Evolutionary conservation across 2,888 invertebrate species (phyloP), one percentile per base, ranked within the genome.

Genomic region (Leucoma salicis): DNA sequence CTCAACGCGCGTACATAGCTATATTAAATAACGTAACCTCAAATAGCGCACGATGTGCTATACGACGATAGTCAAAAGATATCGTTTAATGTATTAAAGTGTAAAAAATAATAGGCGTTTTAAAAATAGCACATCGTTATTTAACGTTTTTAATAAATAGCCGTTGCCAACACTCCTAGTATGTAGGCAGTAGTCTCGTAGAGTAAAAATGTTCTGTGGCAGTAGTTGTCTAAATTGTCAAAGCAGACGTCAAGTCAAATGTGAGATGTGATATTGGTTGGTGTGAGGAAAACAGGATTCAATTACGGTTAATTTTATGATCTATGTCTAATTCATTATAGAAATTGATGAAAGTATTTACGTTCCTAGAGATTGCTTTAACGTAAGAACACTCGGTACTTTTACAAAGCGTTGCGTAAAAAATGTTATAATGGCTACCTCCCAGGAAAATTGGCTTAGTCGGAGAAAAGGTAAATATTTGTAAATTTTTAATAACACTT

Each of bases 401-500:
- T 53, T 46, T 38, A 39, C 32, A 39, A 42, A 47, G 42, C 49
- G 42, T 51, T 61, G 56, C 54, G 47, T 60, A 63, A 65, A 82
- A 76, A 71, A 85, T 84, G 83, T 70, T 78, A 75, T 82, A 78
- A 89, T 89, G 89, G 88, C 88, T 68, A 78, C 76, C 67, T 74
- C 74, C 39, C 57, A 51, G 69, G 88, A 88, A 73, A 85, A 82
- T 80, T 84, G 83, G 78, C 78, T 79, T 70, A 83, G 72, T 83
- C 87, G 87, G 62, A 82, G 82, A 69, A 89, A 82, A 84, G 87
- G 89, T 88, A 84, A 74, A 71, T 74, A 70, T 62, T 62, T 59
- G 49, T 56, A 41, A 54, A 52, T 50, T 53, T 47, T 53, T 34
- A 53, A 39, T 7, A 29, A 27, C 14, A 13, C 8, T 29, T n/a